These are phyloP conservation scores for Drosophila orosa DNA, from an alignment of 1,140 invertebrate genomes.

Conservation along the genomic window DNA sequence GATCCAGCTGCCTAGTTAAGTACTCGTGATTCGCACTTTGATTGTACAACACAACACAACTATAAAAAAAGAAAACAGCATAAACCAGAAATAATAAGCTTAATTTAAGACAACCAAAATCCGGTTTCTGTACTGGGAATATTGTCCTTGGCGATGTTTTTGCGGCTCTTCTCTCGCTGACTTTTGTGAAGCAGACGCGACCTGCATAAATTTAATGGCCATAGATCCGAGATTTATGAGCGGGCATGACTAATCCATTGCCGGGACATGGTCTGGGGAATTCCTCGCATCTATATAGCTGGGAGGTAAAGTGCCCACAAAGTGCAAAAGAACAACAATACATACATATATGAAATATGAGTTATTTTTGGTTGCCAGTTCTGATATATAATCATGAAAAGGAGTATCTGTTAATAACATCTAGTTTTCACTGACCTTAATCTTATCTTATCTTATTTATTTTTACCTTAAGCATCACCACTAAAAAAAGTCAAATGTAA, in stretches of 20 bases:
- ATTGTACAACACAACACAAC: conserved; percentile 38
- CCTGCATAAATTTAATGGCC: conserved; percentile 74
- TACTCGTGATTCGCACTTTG: conserved; percentile 47
- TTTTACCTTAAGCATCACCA: neutral
- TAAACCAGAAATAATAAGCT: conserved; percentile 38
- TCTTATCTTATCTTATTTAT: neutral
- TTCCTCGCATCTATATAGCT: conserved; percentile 16
- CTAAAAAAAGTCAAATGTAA: neutral
- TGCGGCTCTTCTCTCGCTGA: conserved; percentile 25
- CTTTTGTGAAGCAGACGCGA: conserved; percentile 62
- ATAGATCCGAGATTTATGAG: conserved; percentile 59
- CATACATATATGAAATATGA: neutral
- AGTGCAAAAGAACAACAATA: too few relatives aligned
- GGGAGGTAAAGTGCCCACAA: neutral
- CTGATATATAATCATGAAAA: neutral
- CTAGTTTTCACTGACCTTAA: neutral
- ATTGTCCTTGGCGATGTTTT: conserved; percentile 58
- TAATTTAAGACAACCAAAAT: conserved; percentile 42
- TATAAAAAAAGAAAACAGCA: conserved; percentile 8
- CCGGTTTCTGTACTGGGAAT: conserved; percentile 56
- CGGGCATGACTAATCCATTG: conserved; percentile 57
- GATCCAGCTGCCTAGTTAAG: conserved; percentile 40
- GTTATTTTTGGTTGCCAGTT: neutral
- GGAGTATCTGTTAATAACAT: neutral
- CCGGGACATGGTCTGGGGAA: conserved; percentile 24